These are phyloP conservation scores for Neoitamus cyanurus DNA, from an alignment of 2,888 invertebrate genomes.

Conservation along the genomic window DNA sequence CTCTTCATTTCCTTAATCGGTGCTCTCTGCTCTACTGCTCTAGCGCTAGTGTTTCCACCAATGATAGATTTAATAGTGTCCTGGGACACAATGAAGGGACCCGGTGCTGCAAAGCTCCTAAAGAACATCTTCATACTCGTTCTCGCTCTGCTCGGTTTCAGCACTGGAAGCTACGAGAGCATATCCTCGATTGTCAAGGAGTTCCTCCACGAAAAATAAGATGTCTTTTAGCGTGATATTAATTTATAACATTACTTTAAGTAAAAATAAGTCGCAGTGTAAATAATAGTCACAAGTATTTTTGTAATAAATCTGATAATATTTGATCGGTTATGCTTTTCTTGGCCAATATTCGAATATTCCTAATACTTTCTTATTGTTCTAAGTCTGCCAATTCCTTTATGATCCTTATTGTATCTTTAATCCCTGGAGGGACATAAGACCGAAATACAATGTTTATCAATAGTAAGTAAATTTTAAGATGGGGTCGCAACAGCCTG, in stretches of 20 bases:
- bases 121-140: constrained; percentile 76
- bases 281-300: background rate
- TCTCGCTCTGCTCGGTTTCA: constrained; percentile 76
- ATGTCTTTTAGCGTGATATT: constrained; percentile 39
- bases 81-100: constrained; percentile 71
- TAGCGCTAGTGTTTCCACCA: constrained; percentile 90
- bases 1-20: constrained; percentile 93
- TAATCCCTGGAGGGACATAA: too few relatives aligned
- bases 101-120: constrained; percentile 65
- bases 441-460: too few relatives aligned
- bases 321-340: background rate
- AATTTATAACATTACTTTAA: constrained; percentile 34
- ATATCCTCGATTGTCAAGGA: constrained; percentile 70
- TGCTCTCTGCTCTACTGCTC: constrained; percentile 86
- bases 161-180: constrained; percentile 81
- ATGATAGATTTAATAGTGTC: constrained; percentile 82
- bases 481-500: too few relatives aligned
- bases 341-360: too few relatives aligned
- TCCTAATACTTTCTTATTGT: too few relatives aligned
- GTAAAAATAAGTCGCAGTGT: background rate
- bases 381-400: too few relatives aligned
- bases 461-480: too few relatives aligned
- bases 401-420: too few relatives aligned
- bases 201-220: constrained; percentile 52
- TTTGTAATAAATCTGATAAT: constrained; percentile 10